These are phyloP conservation scores for Hydrochoerus hydrochaeris DNA, from an alignment of 2,113 vertebrate species.

Conservation along the genomic window DNA sequence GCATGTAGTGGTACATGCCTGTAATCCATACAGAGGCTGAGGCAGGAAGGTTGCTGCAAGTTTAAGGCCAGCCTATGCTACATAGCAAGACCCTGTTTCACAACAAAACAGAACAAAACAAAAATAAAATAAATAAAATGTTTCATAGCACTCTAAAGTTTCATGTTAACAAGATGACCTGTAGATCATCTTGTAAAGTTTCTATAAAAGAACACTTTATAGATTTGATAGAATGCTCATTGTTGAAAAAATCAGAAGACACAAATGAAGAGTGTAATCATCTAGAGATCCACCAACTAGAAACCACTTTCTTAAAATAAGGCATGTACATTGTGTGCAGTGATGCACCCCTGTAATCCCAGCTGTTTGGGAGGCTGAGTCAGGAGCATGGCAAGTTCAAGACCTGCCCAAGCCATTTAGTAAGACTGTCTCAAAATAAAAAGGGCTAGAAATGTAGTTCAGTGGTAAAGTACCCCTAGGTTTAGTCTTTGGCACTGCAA, in stretches of 20 bases:
- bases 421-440: neutral
- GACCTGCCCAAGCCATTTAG: neutral
- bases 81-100: neutral
- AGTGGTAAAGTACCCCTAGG: neutral
- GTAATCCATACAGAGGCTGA: neutral
- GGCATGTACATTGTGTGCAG: neutral
- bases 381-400: neutral
- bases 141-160: neutral
- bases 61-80: neutral
- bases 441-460: neutral
- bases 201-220: neutral
- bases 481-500: neutral
- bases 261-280: constrained; percentile 9
- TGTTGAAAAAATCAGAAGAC: constrained; percentile 1
- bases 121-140: neutral
- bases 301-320: neutral
- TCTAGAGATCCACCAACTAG: neutral
- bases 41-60: neutral
- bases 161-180: constrained; percentile 2
- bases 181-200: neutral
- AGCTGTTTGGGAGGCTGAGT: neutral
- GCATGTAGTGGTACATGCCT: neutral
- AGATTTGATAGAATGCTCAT: neutral
- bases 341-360: neutral
- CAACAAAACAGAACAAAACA: neutral